Percentiles rank a stretch among this genome's conserved stretches.
Conservation (phyloP, 2,797 vertebrate genomes). For the Coregonus sp. region DNA sequence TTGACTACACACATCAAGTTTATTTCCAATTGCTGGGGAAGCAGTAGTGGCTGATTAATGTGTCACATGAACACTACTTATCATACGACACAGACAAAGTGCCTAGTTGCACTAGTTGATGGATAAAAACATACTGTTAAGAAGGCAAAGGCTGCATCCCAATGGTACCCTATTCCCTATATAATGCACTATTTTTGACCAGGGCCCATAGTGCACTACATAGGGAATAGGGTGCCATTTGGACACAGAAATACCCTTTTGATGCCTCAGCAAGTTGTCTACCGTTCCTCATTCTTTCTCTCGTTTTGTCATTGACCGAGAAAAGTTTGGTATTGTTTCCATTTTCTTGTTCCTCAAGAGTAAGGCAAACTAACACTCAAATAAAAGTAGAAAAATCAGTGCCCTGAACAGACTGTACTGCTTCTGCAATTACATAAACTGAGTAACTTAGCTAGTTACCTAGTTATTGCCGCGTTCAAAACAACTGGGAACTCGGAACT, state of each 20-base stretch:
- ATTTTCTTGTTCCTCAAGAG: neutral
- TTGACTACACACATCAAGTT: neutral
- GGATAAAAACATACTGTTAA: constrained; percentile 5
- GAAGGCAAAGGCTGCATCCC: too few species aligned
- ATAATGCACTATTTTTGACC: too few species aligned
- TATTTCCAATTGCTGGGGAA: neutral
- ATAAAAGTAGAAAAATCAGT: neutral
- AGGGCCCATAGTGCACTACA: neutral
- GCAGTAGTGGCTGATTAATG: constrained; percentile 32
- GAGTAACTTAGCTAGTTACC: too few species aligned
- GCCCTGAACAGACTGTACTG: neutral
- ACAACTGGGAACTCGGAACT: too few species aligned
- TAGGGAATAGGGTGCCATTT: neutral
- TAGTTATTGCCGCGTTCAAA: too few species aligned
- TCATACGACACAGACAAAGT: neutral
- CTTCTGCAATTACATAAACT: neutral
- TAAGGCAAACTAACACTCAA: neutral
- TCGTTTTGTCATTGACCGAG: constrained; percentile 41
- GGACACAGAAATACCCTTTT: constrained; percentile 12
- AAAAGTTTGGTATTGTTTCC: neutral
- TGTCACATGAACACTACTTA: constrained; percentile 52
- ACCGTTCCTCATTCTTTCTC: constrained; percentile 53
- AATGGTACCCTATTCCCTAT: too few species aligned
- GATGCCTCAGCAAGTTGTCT: constrained; percentile 40
- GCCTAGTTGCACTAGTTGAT: neutral